A percentile compares a stretch with the other conserved stretches of the same genome.
These are phyloP conservation scores for Hyposoter dolosus DNA, from an alignment of 2,888 invertebrate species.

Conservation along the genomic window DNA sequence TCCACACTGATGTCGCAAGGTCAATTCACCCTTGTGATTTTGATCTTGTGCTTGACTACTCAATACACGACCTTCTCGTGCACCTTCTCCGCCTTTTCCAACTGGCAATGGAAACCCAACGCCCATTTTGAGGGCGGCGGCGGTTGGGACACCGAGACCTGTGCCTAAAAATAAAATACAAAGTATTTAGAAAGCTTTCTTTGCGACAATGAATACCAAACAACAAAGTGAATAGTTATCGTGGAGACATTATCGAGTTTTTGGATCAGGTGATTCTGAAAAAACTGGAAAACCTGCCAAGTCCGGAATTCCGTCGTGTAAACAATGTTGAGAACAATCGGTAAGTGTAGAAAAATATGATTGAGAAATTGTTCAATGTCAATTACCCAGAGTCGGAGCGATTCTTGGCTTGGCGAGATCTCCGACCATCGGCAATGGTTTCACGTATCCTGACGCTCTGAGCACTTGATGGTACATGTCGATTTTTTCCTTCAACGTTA, in stretches of 20 bases:
- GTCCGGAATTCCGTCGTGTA: too few relatives aligned
- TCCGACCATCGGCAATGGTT: constrained; percentile 78
- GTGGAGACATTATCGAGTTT: not conserved
- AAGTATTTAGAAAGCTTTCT: not conserved
- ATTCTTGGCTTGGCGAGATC: constrained; percentile 81
- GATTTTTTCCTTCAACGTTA: constrained; percentile 87
- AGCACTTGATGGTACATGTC: constrained; percentile 82
- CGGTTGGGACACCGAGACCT: constrained; percentile 90
- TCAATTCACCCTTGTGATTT: constrained; percentile 81
- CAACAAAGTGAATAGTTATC: not conserved
- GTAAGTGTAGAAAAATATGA: not conserved
- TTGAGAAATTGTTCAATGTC: constrained; percentile 37
- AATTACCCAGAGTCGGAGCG: constrained; percentile 79
- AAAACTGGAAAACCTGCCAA: not conserved
- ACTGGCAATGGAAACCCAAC: constrained; percentile 92
- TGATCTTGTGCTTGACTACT: constrained; percentile 81
- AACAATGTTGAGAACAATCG: not conserved
- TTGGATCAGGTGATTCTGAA: not conserved
- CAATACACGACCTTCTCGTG: constrained; percentile 89
- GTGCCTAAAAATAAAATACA: constrained; percentile 71
- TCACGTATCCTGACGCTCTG: constrained; percentile 79
- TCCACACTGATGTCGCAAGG: constrained; percentile 92
- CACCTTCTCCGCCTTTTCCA: constrained; percentile 89
- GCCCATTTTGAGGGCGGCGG: constrained; percentile 94
- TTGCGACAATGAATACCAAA: not conserved